Conservation (phyloP, 2,888 invertebrate genomes). For the Prenolepis imparis region DNA sequence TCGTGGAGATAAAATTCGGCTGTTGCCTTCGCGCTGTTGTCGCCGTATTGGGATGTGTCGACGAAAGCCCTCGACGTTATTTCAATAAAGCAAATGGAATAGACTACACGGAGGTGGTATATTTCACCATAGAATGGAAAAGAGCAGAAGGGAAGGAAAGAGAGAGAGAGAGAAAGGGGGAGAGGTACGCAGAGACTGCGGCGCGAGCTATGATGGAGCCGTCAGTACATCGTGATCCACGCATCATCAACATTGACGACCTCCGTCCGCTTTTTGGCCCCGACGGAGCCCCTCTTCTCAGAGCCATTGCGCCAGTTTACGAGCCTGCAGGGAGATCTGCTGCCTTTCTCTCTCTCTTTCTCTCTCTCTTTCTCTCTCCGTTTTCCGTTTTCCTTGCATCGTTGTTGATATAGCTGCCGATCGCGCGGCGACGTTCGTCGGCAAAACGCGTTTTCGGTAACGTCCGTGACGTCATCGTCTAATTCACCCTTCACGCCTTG, state of each 20-base stretch:
- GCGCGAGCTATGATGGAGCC: conserved; percentile 78
- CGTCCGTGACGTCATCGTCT: conserved; percentile 82
- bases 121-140: conserved; percentile 69
- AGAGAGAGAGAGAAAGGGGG: conserved; percentile 25
- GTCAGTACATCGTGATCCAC: conserved; percentile 85
- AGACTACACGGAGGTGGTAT: conserved; percentile 69
- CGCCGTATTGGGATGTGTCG: conserved; percentile 60
- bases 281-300: conserved; percentile 69
- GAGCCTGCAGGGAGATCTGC: conserved; percentile 77
- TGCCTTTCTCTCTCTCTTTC: conserved; percentile 68
- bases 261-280: conserved; percentile 82
- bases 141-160: conserved; percentile 52
- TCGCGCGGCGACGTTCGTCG: conserved; percentile 30
- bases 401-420: conserved; percentile 11
- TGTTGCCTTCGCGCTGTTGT: background rate
- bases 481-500: conserved; percentile 83
- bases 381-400: conserved; percentile 26
- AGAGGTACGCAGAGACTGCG: conserved; percentile 47
- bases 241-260: conserved; percentile 86
- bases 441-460: conserved; percentile 55
- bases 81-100: conserved; percentile 80
- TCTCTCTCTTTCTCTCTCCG: conserved; percentile 20
- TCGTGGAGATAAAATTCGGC: conserved; percentile 56
- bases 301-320: conserved; percentile 81
- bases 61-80: conserved; percentile 71